phyloP scores from a whole-genome alignment of 2,797 vertebrate species.

The Champsocephalus esox region DNA sequence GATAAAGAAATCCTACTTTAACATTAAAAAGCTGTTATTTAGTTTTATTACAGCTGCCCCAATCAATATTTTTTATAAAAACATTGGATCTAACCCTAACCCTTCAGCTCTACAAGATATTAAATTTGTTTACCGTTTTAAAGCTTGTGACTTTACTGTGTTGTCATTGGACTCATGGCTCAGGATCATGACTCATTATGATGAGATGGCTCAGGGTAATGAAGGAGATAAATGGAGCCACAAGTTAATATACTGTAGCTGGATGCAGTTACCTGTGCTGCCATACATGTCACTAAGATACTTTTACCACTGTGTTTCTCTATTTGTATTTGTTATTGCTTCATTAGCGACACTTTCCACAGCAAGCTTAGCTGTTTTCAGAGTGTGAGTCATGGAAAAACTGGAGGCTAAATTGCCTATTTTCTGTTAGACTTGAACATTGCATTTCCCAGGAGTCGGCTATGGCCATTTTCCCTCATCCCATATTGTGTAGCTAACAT shows the following conservation, averaged over 20 bases:
- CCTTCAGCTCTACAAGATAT: background rate
- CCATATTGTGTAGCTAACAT: conserved; percentile 9
- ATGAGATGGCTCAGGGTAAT: conserved; percentile 5
- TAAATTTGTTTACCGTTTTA: background rate
- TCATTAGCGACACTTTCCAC: conserved; percentile 9
- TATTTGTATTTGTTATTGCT: background rate
- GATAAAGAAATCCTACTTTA: background rate
- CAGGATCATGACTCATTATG: conserved; percentile 15
- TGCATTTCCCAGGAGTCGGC: background rate
- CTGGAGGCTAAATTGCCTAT: background rate
- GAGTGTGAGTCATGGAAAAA: conserved; percentile 26
- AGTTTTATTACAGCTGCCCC: background rate
- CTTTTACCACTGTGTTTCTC: background rate
- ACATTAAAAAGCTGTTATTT: background rate
- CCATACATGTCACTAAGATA: background rate
- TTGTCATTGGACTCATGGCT: background rate
- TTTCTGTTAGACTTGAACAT: conserved; percentile 14
- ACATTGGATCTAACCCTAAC: background rate
- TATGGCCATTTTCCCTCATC: conserved; percentile 16
- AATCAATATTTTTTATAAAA: background rate
- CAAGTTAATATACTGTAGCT: background rate
- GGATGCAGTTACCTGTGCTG: background rate
- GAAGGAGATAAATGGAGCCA: background rate
- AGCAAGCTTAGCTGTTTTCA: conserved; percentile 8
- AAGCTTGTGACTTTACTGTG: rapidly evolving